These are phyloP conservation scores for Spatulosminthurus flaviceps DNA, from an alignment of 2,888 invertebrate species.

Conservation along the genomic window DNA sequence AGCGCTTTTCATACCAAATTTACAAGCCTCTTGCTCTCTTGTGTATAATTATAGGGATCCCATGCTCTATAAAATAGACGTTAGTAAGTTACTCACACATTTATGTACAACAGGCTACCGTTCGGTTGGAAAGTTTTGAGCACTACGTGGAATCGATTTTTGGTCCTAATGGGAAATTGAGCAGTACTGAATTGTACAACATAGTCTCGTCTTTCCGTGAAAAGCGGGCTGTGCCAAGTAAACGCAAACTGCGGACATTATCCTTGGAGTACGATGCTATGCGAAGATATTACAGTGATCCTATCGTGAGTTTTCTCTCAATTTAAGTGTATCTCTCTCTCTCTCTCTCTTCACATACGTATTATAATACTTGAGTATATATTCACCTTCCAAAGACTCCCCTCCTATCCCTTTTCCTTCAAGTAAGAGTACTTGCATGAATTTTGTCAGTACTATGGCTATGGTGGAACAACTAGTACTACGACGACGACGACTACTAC, in stretches of 20 bases:
- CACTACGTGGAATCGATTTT: conserved; percentile 83
- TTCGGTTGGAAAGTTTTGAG: conserved; percentile 88
- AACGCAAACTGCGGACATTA: conserved; percentile 61
- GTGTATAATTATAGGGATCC: conserved; percentile 10
- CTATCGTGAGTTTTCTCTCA: conserved; percentile 58
- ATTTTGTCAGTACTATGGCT: too few species aligned
- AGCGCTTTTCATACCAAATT: conserved; percentile 3
- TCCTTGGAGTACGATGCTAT: conserved; percentile 60
- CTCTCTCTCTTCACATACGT: background rate
- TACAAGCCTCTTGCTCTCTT: background rate
- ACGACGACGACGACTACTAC: too few species aligned
- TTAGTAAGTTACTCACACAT: background rate
- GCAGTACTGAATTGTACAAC: conserved; percentile 70
- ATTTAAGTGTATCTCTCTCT: conserved; percentile 36
- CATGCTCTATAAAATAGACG: background rate
- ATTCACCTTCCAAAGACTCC: too few species aligned
- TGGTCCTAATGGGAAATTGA: conserved; percentile 80
- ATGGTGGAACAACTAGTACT: too few species aligned
- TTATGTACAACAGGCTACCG: conserved; percentile 72
- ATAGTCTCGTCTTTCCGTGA: conserved; percentile 55
- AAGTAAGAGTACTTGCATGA: too few species aligned
- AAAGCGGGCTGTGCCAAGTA: conserved; percentile 61
- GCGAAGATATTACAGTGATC: conserved; percentile 62
- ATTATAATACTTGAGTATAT: too few species aligned
- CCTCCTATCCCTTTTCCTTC: background rate